A percentile compares a stretch with the other conserved stretches of the same genome.
phyloP scores from a whole-genome alignment of 2,888 invertebrate species.

The Dryocosmus kuriphilus region DNA sequence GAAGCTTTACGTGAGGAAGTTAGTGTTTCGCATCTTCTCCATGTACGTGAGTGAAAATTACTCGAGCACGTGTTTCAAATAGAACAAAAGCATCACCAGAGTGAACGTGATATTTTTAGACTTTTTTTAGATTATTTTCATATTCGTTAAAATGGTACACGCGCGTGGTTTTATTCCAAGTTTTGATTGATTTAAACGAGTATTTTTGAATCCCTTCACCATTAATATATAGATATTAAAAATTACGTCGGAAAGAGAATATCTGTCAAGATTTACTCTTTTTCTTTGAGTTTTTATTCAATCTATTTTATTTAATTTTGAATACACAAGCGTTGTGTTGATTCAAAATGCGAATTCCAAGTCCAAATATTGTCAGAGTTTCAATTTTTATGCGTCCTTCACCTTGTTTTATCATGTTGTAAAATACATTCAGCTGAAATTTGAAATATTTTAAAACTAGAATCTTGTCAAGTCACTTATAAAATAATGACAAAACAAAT shows the following conservation, averaged over 20 bases:
- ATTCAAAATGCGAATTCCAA: neutral
- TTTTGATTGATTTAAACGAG: conserved; percentile 3
- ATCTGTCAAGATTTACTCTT: too few species aligned
- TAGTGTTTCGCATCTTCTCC: conserved; percentile 12
- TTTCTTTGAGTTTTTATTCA: too few species aligned
- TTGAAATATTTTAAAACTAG: neutral
- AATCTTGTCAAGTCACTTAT: too few species aligned
- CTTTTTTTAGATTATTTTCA: neutral
- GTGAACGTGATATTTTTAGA: conserved; percentile 15
- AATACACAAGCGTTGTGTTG: too few species aligned
- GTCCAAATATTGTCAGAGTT: neutral
- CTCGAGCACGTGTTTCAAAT: conserved; percentile 3
- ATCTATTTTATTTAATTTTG: too few species aligned
- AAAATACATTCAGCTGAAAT: neutral
- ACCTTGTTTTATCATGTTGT: neutral
- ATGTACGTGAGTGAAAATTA: neutral
- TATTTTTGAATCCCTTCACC: too few species aligned
- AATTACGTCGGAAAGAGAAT: too few species aligned
- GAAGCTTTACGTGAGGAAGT: conserved; percentile 2
- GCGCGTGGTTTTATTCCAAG: neutral
- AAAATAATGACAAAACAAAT: too few species aligned
- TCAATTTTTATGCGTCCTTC: neutral
- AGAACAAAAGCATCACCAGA: neutral
- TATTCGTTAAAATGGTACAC: neutral
- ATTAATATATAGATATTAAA: too few species aligned